These are phyloP conservation scores for Hesperia comma DNA, from an alignment of 2,888 invertebrate genomes.

Conservation along the genomic window DNA sequence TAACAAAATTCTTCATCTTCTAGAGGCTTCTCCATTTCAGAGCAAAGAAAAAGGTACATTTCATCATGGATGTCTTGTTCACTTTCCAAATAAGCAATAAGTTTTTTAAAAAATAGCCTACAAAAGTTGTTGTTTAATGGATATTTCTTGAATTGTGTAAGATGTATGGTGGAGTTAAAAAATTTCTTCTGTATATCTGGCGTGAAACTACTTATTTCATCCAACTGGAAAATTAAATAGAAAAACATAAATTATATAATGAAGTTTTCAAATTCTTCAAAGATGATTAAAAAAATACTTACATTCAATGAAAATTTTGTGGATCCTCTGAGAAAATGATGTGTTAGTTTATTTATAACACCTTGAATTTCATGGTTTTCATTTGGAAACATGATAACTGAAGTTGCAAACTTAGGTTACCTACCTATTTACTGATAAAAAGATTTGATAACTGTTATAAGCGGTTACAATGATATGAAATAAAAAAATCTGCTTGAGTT, in stretches of 20 bases:
- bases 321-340: conserved; percentile 35
- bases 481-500: no score
- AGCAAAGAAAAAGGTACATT: conserved; percentile 85
- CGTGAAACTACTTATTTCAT: conserved; percentile 56
- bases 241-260: neutral
- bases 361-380: conserved; percentile 4
- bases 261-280: neutral
- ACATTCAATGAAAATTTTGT: conserved; percentile 37
- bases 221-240: conserved; percentile 52
- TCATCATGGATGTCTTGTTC: conserved; percentile 85
- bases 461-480: no score
- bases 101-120: conserved; percentile 86
- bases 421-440: no score
- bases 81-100: conserved; percentile 84
- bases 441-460: no score
- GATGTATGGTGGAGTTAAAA: conserved; percentile 83
- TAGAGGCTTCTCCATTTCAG: conserved; percentile 68
- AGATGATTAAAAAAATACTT: conserved; percentile 4
- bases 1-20: conserved; percentile 73
- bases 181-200: conserved; percentile 85
- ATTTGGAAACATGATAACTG: conserved; percentile 13
- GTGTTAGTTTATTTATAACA: conserved; percentile 21
- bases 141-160: conserved; percentile 78
- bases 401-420: no score
- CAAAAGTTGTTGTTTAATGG: conserved; percentile 86